Evolutionary conservation across 2,888 invertebrate species (phyloP), one percentile per base, ranked within the genome.

Genomic region (Alloplasta piceator): DNA sequence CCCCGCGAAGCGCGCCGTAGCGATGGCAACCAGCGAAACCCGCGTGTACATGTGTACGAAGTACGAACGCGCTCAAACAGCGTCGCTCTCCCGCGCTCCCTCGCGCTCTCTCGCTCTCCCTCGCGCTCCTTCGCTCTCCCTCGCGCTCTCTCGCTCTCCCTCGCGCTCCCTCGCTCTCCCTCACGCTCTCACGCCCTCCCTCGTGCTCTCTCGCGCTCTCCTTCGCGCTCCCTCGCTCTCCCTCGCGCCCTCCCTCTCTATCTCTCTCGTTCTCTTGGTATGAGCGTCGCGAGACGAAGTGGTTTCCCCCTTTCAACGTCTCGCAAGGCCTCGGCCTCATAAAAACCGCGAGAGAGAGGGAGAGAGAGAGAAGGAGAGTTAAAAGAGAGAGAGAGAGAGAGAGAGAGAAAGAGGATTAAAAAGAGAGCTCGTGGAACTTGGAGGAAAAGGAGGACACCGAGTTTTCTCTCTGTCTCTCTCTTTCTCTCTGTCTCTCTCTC

Each of bases 1-100:
- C 64, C 86, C 85, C 86, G 73, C 72, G 55, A 52, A 38, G 61
- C 56, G 70, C 76, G 67, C 85, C 91, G 91, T 92, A 91, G 90
- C 92, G 91, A 92, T 92, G 92, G 91, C 92, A 92, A 92, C 91
- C 90, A 88, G 80, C 68, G 50, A 66, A 26, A 26, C 48, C 56
- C 67, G 61, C 60, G 61, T 76, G 1, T 80, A 68, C 73, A 75
- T 68, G 79, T 76, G 81, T 74, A 64, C 78, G 66, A 82, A 80
- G 64, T 75, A 46, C 58, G 50, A 41, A 36, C 48, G 55, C 58
- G 48, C 63, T 26, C 61, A 36, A 70, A 70, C 61, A 55, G 56
- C 64, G 41, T 48, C 72, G 12, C 58, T 14, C 71, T 60, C 38
- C n/a, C 43, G 12, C 66, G 6, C 48, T 61, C 9, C 16, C 56